Evolutionary conservation across 2,113 vertebrate species (phyloP).

Genomic region (Hydropotes inermis): DNA sequence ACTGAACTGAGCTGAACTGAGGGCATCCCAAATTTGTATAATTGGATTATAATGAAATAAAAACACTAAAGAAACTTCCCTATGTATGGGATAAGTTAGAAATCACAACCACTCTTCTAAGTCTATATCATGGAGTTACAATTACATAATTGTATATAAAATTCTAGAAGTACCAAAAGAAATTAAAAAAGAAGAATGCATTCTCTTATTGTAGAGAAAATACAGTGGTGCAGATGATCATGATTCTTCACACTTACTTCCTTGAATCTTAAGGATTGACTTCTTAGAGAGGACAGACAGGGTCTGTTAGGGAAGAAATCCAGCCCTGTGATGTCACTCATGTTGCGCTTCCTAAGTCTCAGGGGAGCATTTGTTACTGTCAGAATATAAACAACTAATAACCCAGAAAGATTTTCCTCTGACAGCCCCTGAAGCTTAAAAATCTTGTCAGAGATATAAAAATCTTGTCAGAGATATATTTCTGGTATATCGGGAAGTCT

Average conservation of each 20-base stretch:
- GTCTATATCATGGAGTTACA: neutral
- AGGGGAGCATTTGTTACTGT: conserved; percentile 67
- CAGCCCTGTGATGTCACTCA: conserved; percentile 65
- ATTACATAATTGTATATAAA: neutral
- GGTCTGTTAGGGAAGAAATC: conserved; percentile 58
- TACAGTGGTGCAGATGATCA: conserved; percentile 33
- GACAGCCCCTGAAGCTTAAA: conserved; percentile 57
- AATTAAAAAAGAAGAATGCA: neutral
- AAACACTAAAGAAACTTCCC: neutral
- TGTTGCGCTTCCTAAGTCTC: conserved; percentile 57
- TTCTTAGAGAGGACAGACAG: conserved; percentile 20
- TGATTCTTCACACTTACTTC: conserved; percentile 45
- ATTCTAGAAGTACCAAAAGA: neutral
- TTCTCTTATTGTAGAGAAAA: conserved; percentile 30
- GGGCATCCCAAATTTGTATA: neutral
- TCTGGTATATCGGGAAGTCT: conserved; percentile 44
- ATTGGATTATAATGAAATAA: neutral
- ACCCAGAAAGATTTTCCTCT: conserved; percentile 70
- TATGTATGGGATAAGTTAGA: neutral
- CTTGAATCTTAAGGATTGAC: conserved; percentile 34
- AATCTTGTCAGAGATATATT: conserved; percentile 52
- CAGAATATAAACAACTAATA: conserved; percentile 71
- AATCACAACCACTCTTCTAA: neutral
- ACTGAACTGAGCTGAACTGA: no score
- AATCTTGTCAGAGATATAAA: conserved; percentile 51